A percentile compares a stretch with the other conserved stretches of the same genome.
These are phyloP conservation scores for Corvus cornix DNA, from an alignment of 2,113 vertebrate species.

Conservation along the genomic window DNA sequence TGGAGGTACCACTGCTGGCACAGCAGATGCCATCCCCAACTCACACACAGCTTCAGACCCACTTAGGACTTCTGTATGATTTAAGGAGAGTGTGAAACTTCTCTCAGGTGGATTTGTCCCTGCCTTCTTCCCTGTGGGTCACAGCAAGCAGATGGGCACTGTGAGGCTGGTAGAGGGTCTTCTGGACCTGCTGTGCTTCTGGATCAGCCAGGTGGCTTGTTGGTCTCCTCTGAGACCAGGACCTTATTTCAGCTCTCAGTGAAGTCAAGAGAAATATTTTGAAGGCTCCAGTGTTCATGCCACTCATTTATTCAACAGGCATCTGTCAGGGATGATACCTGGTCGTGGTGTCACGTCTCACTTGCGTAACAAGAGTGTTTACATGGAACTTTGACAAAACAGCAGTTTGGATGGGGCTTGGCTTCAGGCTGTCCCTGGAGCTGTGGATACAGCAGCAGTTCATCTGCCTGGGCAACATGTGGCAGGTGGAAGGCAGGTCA, in stretches of 20 bases:
- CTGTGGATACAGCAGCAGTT: background rate
- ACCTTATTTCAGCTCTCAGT: background rate
- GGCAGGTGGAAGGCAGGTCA: background rate
- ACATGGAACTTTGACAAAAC: background rate
- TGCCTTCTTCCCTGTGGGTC: background rate
- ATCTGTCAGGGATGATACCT: background rate
- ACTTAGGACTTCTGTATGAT: rapidly evolving
- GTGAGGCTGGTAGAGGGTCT: background rate
- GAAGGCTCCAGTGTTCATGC: background rate
- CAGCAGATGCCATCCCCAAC: background rate
- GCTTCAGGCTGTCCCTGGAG: background rate
- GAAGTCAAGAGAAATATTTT: background rate
- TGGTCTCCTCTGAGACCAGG: background rate
- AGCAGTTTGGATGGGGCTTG: background rate
- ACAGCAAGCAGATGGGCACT: background rate
- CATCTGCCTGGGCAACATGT: background rate
- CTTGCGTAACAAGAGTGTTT: background rate
- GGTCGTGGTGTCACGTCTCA: background rate
- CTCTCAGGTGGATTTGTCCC: background rate
- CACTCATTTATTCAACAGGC: background rate
- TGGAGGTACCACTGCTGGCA: background rate
- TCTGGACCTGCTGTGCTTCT: background rate
- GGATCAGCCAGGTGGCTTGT: background rate
- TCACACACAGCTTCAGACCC: background rate
- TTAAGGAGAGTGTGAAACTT: background rate